Conservation (phyloP, 2,113 vertebrate genomes). For the Rhinolophus ferrumequinum region DNA sequence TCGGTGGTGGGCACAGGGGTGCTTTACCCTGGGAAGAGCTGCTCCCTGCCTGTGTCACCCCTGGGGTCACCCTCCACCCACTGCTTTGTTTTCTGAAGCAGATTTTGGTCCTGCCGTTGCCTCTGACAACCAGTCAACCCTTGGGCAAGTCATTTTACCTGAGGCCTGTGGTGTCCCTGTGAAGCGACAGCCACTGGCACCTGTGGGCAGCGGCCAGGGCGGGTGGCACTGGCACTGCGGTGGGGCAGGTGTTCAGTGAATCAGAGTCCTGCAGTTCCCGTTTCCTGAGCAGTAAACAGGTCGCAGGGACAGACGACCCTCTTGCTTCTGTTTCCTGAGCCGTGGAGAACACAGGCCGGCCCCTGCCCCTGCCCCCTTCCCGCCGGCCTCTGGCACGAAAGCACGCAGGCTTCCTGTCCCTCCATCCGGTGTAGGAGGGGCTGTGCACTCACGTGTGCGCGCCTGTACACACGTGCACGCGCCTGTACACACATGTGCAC, state of each 20-base stretch:
- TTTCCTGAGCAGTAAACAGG: constrained; percentile 82
- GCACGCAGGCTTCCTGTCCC: constrained; percentile 73
- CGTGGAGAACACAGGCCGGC: constrained; percentile 29
- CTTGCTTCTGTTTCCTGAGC: constrained; percentile 74
- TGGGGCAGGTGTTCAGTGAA: neutral
- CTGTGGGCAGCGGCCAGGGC: neutral
- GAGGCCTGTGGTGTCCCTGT: too few species aligned
- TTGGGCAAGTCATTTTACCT: neutral
- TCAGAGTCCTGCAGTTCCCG: constrained; percentile 46
- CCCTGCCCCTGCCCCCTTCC: constrained; percentile 67
- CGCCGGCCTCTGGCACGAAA: neutral
- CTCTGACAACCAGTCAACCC: neutral
- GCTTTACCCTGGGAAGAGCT: neutral
- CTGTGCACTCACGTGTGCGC: too few species aligned
- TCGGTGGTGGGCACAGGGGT: neutral
- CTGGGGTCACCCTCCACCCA: neutral
- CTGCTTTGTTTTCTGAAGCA: neutral
- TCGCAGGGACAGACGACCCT: constrained; percentile 47
- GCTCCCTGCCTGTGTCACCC: neutral
- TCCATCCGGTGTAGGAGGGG: constrained; percentile 51
- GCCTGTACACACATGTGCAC: too few species aligned
- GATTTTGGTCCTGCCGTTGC: neutral
- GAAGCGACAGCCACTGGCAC: neutral
- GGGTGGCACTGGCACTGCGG: neutral
- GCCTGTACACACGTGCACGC: too few species aligned